Evolutionary conservation across 1,140 invertebrate species (phyloP), one percentile per base, ranked within the genome.

Genomic region (Campoletis sonorensis): DNA sequence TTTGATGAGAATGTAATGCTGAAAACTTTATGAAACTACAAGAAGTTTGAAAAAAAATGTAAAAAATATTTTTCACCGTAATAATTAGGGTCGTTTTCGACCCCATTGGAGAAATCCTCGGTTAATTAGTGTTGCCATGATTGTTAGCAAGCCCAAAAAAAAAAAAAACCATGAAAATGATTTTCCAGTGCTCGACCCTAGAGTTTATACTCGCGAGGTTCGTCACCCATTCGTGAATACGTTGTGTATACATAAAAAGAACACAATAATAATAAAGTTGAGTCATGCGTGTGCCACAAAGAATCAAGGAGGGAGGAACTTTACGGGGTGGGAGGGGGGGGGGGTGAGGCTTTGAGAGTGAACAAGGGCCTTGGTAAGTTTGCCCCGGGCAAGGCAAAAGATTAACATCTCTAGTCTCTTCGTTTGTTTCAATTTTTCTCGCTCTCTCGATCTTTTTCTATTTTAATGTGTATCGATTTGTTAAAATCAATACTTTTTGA

Each of bases 341-440:
- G 84, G 86, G 84, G 86, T n/a, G n/a, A n/a, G 86, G 88, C 89
- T 90, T 90, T 88, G 86, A 80, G 82, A 84, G 85, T 79, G 83
- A 81, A 80, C 81, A 85, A 85, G 89, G 88, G 85, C 89, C 89
- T 91, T 90, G 89, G 81, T 90, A 86, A 54, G 81, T 4, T 67
- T 86, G 88, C 90, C 90, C 87, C 87, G 87, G 88, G 89, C 89
- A 91, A 90, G 89, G 89, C 87, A 49, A 88, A 85, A 86, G 82
- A 88, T 89, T 81, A 84, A 84, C 70, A 68, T 83, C 84, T 75
- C 64, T 81, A 40, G 61, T 79, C 37, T 37, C 45, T 10, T 75
- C 23, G 33, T 78, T 23, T 23, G 54, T 54, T 37, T 33, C 26
- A 72, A 75, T 73, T 82, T 40, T 33, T n/a, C n/a, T 72, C 68